phyloP scores from a whole-genome alignment of 2,113 vertebrate species.

The Centropus bengalensis region DNA sequence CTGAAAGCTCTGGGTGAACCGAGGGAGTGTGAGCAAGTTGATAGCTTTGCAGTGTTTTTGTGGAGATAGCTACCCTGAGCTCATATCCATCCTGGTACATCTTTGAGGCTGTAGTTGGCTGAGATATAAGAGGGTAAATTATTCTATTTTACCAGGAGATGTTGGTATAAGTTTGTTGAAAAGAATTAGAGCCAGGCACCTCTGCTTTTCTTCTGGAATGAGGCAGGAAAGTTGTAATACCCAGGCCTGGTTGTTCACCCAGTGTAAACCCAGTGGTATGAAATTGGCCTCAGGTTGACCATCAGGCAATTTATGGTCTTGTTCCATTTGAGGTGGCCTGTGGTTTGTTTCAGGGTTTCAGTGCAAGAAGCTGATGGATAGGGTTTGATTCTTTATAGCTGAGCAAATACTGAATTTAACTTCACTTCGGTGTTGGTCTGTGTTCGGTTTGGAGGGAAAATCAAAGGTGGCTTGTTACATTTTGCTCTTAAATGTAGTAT shows the following conservation, averaged over 20 bases:
- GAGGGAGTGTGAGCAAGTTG: background rate
- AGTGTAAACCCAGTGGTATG: background rate
- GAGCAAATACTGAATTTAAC: background rate
- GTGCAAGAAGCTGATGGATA: background rate
- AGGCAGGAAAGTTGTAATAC: background rate
- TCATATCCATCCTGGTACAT: accelerated
- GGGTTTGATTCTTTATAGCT: background rate
- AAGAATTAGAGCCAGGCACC: background rate
- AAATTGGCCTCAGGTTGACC: background rate
- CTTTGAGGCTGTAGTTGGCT: background rate
- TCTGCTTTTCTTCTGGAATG: background rate
- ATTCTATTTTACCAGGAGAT: background rate
- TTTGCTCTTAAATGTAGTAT: background rate
- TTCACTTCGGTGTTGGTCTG: background rate
- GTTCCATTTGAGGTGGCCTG: background rate
- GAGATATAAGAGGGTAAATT: background rate
- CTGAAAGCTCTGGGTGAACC: background rate
- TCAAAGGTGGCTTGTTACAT: background rate
- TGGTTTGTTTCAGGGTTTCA: background rate
- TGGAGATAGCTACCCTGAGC: background rate
- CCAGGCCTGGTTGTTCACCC: background rate
- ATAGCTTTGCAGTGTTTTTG: background rate
- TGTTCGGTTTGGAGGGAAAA: background rate
- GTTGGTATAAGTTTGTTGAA: background rate
- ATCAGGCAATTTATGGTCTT: background rate